Percentiles rank a stretch among this genome's conserved stretches.
phyloP scores from a whole-genome alignment of 2,797 vertebrate species.

The Arremon brunneinucha region DNA sequence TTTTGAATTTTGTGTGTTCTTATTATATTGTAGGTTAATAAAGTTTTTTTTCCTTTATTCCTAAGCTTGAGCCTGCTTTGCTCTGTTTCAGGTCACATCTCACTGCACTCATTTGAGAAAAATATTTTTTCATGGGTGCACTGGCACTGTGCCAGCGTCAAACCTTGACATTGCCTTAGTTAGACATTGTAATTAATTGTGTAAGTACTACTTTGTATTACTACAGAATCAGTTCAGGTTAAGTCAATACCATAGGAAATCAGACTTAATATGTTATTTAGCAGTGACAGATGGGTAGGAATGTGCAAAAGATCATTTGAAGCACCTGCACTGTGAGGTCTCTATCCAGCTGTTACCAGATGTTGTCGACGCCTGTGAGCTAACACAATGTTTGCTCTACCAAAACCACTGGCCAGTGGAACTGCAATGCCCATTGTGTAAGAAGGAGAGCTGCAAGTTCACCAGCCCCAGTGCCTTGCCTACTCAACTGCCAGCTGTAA shows the following conservation, averaged over 20 bases:
- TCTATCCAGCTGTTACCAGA: neutral
- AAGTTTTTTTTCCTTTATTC: too few relatives aligned
- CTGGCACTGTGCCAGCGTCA: too few relatives aligned
- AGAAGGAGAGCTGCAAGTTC: neutral
- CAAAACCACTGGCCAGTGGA: neutral
- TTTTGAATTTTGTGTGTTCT: too few relatives aligned
- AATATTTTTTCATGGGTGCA: too few relatives aligned
- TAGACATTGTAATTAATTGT: neutral
- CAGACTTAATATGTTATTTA: neutral
- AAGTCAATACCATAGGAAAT: neutral
- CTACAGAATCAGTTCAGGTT: neutral
- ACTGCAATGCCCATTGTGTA: neutral
- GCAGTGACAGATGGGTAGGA: neutral
- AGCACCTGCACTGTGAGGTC: neutral
- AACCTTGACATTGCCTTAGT: neutral
- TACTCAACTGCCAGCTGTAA: neutral
- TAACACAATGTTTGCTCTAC: too few relatives aligned
- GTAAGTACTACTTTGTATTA: neutral
- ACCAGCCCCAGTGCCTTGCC: neutral
- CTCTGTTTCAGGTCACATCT: too few relatives aligned
- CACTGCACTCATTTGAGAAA: too few relatives aligned
- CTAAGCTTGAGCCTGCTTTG: too few relatives aligned
- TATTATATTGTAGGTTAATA: too few relatives aligned
- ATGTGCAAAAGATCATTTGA: neutral
- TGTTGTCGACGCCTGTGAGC: neutral